Conservation (phyloP, 2,888 invertebrate genomes). For the Agonopterix subpropinquella region DNA sequence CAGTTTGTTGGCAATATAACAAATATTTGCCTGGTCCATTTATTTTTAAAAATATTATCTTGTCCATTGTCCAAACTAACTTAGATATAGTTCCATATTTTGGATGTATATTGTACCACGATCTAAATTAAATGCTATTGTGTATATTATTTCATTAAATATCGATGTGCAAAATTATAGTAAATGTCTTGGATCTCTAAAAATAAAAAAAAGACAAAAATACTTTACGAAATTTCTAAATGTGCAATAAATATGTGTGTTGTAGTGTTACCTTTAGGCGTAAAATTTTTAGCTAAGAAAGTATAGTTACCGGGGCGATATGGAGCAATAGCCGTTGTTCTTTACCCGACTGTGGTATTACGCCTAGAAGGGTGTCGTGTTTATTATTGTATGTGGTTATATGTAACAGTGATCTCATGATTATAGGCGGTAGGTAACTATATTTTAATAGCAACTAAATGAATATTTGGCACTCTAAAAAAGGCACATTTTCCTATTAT, state of each 20-base stretch:
- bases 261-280: slow-evolving; percentile 75
- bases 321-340: background rate
- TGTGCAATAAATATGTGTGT: slow-evolving; percentile 76
- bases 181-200: slow-evolving; percentile 76
- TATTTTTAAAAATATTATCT: slow-evolving; percentile 34
- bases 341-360: background rate
- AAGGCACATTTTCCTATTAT: slow-evolving; percentile 74
- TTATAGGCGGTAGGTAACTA: slow-evolving; percentile 39
- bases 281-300: slow-evolving; percentile 59
- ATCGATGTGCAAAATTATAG: slow-evolving; percentile 75
- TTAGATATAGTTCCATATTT: slow-evolving; percentile 72
- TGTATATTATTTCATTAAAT: slow-evolving; percentile 71
- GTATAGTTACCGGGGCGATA: slow-evolving; percentile 33
- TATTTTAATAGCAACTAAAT: slow-evolving; percentile 57
- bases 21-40: slow-evolving; percentile 17
- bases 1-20: slow-evolving; percentile 22
- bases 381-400: slow-evolving; percentile 25
- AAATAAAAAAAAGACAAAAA: slow-evolving; percentile 74
- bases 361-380: background rate
- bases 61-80: slow-evolving; percentile 72
- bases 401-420: slow-evolving; percentile 61
- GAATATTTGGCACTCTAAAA: slow-evolving; percentile 74
- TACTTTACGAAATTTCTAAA: slow-evolving; percentile 75
- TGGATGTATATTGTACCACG: slow-evolving; percentile 72
- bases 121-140: slow-evolving; percentile 70